Base-by-base conservation (phyloP, 2,797 vertebrate genomes). In the Neosalanx taihuensis region DNA sequence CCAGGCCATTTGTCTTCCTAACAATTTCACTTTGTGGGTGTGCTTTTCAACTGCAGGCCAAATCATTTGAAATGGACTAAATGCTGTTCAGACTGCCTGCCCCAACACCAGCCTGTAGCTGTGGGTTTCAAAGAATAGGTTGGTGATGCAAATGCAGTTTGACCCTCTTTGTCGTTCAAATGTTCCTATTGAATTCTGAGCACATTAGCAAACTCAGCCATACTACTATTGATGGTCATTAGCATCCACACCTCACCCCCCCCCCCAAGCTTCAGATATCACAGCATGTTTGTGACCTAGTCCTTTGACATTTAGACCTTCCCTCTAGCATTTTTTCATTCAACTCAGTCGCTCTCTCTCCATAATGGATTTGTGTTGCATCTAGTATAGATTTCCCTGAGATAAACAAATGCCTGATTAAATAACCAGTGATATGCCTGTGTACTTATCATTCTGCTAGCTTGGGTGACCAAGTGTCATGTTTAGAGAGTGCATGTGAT, bases 1-100 rank as follows among this genome's bases (percentile, higher is more conserved):
- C 41, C 41, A 13, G 41, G 41, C 41, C 10, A 46, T 46, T 46
- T 73, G 33, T 73, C 49, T 72, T 64, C 65, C 59, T 62, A 70
- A 70, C 76, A 72, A 70, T 71, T 72, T 83, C 41, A 46, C 18
- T 56, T n/a, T 56, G 51, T 18, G 51, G 51, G 51, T 56, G 51
- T 56, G 15, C 51, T 56, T 79, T 71, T 46, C 79, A 74, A 71
- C 13, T 58, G 53, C 37, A 20, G 66, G 71, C 79, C 82, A 83
- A 81, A 66, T 53, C 77, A 76, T 78, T 72, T 67, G 66, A 69
- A 74, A 57, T 60, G 63, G 64, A 29, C 56, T 71, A 58, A 68
- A 63, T 57, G 33, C 20, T 69, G 53, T n/a, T 12, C 35, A 6
- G 13, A 37, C 18, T n/a, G 17, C 18, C 3, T 18, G 49, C 4